phyloP scores from a whole-genome alignment of 2,113 vertebrate genomes.

The Toxostoma redivivum region DNA sequence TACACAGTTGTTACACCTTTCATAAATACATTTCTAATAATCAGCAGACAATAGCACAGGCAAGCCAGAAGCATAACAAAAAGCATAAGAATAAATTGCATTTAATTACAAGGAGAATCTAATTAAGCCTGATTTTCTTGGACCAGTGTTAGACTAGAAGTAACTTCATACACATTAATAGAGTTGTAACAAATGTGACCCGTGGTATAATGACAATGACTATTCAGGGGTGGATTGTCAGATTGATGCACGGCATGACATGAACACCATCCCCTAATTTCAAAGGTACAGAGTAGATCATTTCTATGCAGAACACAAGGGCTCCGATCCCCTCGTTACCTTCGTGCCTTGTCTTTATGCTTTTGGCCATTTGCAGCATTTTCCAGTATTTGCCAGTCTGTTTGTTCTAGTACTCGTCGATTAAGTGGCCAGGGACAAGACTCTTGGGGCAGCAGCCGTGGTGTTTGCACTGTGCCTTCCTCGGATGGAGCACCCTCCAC shows the following conservation, averaged over 20 bases:
- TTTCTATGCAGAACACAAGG: not conserved
- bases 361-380: conserved; percentile 23
- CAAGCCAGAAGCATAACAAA: conserved; percentile 40
- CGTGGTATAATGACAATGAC: conserved; percentile 30
- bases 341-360: not conserved
- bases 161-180: conserved; percentile 60
- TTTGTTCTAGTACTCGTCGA: not conserved
- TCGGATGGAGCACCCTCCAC: not conserved
- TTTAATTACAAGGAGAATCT: conserved; percentile 62
- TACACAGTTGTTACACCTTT: conserved; percentile 43
- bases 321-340: not conserved
- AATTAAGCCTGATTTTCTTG: conserved; percentile 58
- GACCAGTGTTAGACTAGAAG: conserved; percentile 18
- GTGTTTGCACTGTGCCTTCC: not conserved
- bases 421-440: not conserved
- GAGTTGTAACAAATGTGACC: conserved; percentile 51
- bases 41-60: conserved; percentile 17
- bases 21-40: conserved; percentile 51
- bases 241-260: conserved; percentile 33
- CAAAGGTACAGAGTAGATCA: not conserved
- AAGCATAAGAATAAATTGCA: conserved; percentile 56
- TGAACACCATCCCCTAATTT: conserved; percentile 22
- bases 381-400: not conserved
- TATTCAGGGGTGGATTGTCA: conserved; percentile 49
- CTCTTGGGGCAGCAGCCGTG: not conserved